Percentiles rank a stretch among this genome's conserved stretches.
Evolutionary conservation across 2,888 invertebrate species (phyloP).

Genomic region (Plagodis dolabraria): DNA sequence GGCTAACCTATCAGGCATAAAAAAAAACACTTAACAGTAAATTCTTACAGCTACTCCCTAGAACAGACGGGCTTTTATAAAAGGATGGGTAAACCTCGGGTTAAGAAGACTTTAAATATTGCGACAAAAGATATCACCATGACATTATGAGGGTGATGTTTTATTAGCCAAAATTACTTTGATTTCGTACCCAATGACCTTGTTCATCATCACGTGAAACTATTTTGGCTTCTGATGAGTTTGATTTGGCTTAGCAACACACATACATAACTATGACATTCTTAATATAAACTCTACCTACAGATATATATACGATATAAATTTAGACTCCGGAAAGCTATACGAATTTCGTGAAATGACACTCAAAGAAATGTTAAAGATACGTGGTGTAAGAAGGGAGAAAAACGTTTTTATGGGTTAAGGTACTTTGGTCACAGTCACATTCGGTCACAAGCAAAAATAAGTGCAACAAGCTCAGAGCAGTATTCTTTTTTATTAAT

Average conservation of each 20-base stretch:
- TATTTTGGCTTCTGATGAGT: constrained; percentile 10
- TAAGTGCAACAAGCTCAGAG: no score
- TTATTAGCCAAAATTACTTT: constrained; percentile 6
- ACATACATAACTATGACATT: constrained; percentile 12
- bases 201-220: constrained; percentile 16
- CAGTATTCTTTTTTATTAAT: no score
- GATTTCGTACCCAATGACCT: constrained; percentile 7
- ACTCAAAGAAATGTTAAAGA: constrained; percentile 23
- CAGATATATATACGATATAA: constrained; percentile 14
- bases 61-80: no score
- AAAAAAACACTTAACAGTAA: no score
- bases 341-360: constrained; percentile 40
- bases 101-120: neutral
- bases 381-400: constrained; percentile 10
- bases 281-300: neutral
- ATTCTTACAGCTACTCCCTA: no score
- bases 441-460: no score
- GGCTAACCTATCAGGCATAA: no score
- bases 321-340: constrained; percentile 36
- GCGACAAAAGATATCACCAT: neutral
- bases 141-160: neutral
- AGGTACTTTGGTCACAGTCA: neutral
- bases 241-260: constrained; percentile 13
- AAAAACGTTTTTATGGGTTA: constrained; percentile 15
- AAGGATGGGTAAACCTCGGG: neutral